Percentiles rank a stretch among this genome's conserved stretches.
These are phyloP conservation scores for Malurus leucopterus DNA, from an alignment of 2,797 vertebrate species.

Conservation along the genomic window DNA sequence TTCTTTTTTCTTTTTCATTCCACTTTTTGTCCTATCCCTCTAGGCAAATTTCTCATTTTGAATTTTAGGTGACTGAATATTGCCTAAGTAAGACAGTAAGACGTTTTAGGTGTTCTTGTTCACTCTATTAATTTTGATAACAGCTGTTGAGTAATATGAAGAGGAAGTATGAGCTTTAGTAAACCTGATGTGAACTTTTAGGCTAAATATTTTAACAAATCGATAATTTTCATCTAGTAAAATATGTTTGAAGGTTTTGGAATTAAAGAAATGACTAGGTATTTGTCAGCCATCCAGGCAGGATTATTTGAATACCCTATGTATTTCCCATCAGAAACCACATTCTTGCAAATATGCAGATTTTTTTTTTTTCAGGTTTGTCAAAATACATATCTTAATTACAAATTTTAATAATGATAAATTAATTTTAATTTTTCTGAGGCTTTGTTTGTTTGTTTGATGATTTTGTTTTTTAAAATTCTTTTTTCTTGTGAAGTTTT, in stretches of 20 bases:
- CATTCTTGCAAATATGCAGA: background rate
- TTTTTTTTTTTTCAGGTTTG: background rate
- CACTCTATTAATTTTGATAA: background rate
- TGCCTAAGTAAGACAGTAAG: background rate
- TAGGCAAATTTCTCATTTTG: background rate
- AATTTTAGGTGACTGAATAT: background rate
- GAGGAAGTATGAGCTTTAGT: background rate
- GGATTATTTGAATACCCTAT: background rate
- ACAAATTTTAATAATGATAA: background rate
- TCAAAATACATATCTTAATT: background rate
- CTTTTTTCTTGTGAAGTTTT: background rate
- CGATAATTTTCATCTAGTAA: background rate
- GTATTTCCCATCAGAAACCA: background rate
- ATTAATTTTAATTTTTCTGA: background rate
- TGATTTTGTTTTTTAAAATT: background rate
- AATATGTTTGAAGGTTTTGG: background rate
- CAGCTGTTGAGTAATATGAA: background rate
- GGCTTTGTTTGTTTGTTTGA: background rate
- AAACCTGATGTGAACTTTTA: background rate
- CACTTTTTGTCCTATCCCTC: background rate
- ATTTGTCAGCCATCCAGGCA: background rate
- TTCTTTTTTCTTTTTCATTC: background rate
- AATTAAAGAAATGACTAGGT: background rate
- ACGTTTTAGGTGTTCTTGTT: background rate
- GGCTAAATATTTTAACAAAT: background rate